These are phyloP conservation scores for Argyresthia albistria DNA, from an alignment of 2,888 invertebrate genomes.

Conservation along the genomic window DNA sequence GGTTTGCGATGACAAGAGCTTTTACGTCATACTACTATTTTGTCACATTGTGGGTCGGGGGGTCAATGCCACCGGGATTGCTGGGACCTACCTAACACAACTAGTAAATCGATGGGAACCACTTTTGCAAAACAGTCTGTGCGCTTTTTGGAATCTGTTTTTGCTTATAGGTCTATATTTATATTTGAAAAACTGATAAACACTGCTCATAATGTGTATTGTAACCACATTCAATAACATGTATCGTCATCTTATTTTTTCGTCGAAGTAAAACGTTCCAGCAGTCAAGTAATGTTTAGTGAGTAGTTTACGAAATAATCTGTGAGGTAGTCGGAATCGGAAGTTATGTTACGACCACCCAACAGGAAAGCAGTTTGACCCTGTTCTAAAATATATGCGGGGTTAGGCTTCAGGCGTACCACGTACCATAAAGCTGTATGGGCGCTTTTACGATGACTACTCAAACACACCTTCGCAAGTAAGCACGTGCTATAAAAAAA, in stretches of 20 bases:
- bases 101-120: slow-evolving; percentile 23
- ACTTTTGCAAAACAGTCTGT: not conserved
- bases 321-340: slow-evolving; percentile 33
- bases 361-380: slow-evolving; percentile 26
- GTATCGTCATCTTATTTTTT: not conserved
- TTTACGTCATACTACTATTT: too few relatives aligned
- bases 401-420: slow-evolving; percentile 18
- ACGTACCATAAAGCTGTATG: slow-evolving; percentile 45
- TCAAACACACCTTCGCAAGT: slow-evolving; percentile 25
- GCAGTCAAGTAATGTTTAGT: slow-evolving; percentile 1
- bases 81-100: slow-evolving; percentile 14
- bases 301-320: slow-evolving; percentile 40
- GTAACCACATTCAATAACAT: too few relatives aligned
- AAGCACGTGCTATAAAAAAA: slow-evolving; percentile 24
- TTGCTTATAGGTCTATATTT: not conserved
- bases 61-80: slow-evolving; percentile 52
- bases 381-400: slow-evolving; percentile 17
- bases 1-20: too few relatives aligned
- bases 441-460: slow-evolving; percentile 48
- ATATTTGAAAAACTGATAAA: not conserved
- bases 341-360: slow-evolving; percentile 40
- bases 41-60: slow-evolving; percentile 25
- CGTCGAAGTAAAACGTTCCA: too few relatives aligned
- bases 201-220: too few relatives aligned
- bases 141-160: not conserved